Evolutionary conservation across 2,797 vertebrate species (phyloP).

Genomic region (Sarcoramphus papa): DNA sequence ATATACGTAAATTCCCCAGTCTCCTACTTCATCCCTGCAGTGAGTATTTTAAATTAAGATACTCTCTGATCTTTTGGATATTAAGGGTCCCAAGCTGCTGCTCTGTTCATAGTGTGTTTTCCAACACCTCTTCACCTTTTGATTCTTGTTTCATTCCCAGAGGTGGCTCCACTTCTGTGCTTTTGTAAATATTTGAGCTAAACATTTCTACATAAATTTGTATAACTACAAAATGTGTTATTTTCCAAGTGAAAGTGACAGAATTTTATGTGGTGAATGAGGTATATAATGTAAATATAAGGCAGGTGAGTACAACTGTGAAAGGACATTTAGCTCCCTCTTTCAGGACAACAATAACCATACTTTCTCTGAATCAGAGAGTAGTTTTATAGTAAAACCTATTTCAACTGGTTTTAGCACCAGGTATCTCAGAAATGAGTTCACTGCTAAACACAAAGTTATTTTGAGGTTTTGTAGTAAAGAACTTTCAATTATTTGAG

Average conservation of each 20-base stretch:
- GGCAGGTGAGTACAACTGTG: neutral
- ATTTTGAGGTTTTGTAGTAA: neutral
- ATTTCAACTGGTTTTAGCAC: neutral
- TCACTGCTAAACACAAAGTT: neutral
- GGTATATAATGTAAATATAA: neutral
- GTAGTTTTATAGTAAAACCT: neutral
- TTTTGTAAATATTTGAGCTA: neutral
- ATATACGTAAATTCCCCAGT: neutral
- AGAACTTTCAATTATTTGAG: neutral
- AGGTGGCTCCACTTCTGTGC: neutral
- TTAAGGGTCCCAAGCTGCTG: neutral
- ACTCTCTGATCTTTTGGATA: neutral
- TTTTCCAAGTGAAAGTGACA: neutral
- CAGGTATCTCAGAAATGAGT: neutral
- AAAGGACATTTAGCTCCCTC: neutral
- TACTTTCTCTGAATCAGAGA: neutral
- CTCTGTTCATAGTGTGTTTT: neutral
- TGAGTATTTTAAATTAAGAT: neutral
- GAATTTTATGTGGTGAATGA: neutral
- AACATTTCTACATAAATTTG: neutral
- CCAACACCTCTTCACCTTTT: neutral
- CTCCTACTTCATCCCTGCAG: neutral
- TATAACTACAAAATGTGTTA: neutral
- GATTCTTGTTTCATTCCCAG: neutral
- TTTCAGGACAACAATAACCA: neutral